phyloP scores from a whole-genome alignment of 2,113 vertebrate genomes.

The Rynchops niger region DNA sequence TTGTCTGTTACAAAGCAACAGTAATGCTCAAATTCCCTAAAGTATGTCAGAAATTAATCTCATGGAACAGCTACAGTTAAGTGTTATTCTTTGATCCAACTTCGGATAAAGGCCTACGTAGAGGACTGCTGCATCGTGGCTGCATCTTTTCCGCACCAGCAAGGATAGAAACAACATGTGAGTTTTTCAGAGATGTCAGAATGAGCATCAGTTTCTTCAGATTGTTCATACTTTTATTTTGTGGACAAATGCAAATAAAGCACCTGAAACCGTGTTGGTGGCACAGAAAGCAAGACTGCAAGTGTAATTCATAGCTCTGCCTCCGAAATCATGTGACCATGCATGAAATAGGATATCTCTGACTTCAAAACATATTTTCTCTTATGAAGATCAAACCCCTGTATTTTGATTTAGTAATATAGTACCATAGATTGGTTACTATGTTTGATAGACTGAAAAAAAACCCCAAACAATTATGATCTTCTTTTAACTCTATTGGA shows the following conservation, averaged over 20 bases:
- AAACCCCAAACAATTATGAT: fast-evolving
- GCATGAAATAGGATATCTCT: not conserved
- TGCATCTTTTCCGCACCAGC: not conserved
- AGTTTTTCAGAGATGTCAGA: not conserved
- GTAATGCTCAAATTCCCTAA: not conserved
- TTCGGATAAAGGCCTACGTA: not conserved
- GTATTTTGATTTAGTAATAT: not conserved
- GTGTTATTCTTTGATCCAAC: not conserved
- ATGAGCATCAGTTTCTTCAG: not conserved
- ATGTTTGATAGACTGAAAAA: not conserved
- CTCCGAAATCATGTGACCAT: not conserved
- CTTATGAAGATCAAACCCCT: not conserved
- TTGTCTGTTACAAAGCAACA: not conserved
- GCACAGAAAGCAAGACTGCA: not conserved
- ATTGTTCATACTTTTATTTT: not conserved
- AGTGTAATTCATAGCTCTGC: not conserved
- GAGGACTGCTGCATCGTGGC: not conserved
- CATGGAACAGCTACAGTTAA: not conserved
- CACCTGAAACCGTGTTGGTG: fast-evolving
- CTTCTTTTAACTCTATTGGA: not conserved
- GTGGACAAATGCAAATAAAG: not conserved
- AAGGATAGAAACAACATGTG: not conserved
- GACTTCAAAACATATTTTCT: not conserved
- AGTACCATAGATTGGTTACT: not conserved
- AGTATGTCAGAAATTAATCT: not conserved